Conservation (phyloP, 1,140 invertebrate genomes). For the Cydia strobilella region DNA sequence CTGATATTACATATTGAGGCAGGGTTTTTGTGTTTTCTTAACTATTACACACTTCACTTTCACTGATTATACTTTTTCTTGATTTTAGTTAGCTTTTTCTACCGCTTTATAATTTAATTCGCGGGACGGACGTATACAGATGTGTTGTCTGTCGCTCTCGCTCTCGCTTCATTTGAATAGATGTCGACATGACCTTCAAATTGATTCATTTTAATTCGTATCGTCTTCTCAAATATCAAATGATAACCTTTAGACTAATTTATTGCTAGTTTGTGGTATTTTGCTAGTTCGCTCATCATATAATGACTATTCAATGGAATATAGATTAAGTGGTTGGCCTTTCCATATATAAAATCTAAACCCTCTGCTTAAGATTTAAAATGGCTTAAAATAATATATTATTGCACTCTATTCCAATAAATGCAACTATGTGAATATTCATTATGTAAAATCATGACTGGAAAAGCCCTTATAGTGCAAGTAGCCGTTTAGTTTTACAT, state of each 20-base stretch:
- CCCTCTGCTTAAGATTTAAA: neutral
- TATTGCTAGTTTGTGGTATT: constrained; percentile 1
- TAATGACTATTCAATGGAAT: neutral
- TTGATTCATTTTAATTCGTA: constrained; percentile 7
- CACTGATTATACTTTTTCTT: too few species aligned
- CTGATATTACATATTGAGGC: too few species aligned
- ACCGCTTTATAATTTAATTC: too few species aligned
- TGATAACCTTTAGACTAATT: constrained; percentile 22
- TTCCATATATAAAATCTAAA: neutral
- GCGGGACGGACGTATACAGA: too few species aligned
- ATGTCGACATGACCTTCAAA: constrained; percentile 26
- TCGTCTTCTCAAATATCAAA: constrained; percentile 22
- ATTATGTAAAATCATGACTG: constrained; percentile 9
- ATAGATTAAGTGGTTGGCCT: constrained; percentile 17
- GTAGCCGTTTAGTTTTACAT: neutral
- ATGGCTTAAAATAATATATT: neutral
- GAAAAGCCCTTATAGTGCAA: neutral
- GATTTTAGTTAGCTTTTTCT: too few species aligned
- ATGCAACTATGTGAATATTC: constrained; percentile 2
- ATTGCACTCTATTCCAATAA: neutral
- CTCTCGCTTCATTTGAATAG: too few species aligned
- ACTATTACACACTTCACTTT: too few species aligned
- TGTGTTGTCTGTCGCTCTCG: too few species aligned
- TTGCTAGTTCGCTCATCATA: constrained; percentile 3
- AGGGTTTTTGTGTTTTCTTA: too few species aligned